These are phyloP conservation scores for Aramus guarauna DNA, from an alignment of 2,113 vertebrate species.

Conservation along the genomic window DNA sequence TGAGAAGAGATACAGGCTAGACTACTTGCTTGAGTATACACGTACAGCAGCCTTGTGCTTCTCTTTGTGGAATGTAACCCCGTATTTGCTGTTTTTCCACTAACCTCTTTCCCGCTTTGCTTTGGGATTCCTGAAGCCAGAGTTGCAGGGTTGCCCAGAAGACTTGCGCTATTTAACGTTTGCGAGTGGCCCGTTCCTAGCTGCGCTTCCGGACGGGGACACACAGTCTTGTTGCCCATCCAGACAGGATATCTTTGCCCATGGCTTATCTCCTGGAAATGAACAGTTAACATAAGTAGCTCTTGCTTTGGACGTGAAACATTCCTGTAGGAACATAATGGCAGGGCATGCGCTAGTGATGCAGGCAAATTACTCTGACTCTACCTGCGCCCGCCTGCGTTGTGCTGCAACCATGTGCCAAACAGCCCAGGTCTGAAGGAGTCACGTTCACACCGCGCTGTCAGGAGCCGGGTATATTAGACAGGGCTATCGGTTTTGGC, in stretches of 20 bases:
- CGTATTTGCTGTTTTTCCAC: background rate
- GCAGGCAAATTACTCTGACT: background rate
- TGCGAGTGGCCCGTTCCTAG: background rate
- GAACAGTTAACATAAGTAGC: background rate
- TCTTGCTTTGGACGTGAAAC: background rate
- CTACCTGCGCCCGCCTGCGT: background rate
- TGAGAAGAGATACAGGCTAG: background rate
- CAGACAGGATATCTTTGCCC: background rate
- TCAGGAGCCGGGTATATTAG: background rate
- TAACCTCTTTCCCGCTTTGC: background rate
- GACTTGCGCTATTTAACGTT: background rate
- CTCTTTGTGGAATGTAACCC: background rate
- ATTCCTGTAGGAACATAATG: background rate
- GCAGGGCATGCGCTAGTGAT: rapidly evolving
- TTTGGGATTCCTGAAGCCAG: background rate
- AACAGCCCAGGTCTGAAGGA: background rate
- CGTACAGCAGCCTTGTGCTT: background rate
- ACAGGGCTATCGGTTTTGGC: background rate
- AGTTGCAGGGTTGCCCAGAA: background rate
- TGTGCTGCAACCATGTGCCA: rapidly evolving
- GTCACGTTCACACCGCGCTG: background rate
- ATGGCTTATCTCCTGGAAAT: background rate
- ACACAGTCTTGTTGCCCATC: background rate
- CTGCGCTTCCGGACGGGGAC: background rate
- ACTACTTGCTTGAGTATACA: background rate